Evolutionary conservation across 2,888 invertebrate species (phyloP).

Genomic region (Cerceris ruficornis): DNA sequence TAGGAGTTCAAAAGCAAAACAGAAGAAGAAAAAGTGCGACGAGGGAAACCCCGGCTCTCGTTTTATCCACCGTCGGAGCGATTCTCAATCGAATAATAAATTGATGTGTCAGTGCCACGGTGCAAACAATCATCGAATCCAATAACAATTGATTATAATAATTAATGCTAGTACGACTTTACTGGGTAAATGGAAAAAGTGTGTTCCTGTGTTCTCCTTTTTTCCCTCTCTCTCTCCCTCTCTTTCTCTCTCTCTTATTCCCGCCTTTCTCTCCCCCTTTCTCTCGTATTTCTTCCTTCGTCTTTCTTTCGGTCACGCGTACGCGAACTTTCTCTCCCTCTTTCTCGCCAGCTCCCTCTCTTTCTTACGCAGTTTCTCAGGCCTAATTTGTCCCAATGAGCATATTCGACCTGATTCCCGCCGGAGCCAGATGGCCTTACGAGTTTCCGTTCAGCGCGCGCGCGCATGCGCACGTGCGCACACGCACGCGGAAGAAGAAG

Average conservation of each 20-base stretch:
- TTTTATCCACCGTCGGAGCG: slow-evolving; percentile 14
- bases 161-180: slow-evolving; percentile 73
- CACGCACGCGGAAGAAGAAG: slow-evolving; percentile 14
- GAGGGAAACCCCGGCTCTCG: slow-evolving; percentile 20
- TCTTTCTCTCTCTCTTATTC: slow-evolving; percentile 21
- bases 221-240: slow-evolving; percentile 28
- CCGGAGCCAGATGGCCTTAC: slow-evolving; percentile 58
- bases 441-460: slow-evolving; percentile 45
- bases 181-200: slow-evolving; percentile 68
- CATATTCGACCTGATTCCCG: slow-evolving; percentile 74
- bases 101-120: slow-evolving; percentile 80
- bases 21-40: too few relatives aligned
- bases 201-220: slow-evolving; percentile 42
- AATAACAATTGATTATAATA: slow-evolving; percentile 77
- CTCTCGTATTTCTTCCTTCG: slow-evolving; percentile 40
- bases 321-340: slow-evolving; percentile 40
- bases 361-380: slow-evolving; percentile 33
- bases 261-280: slow-evolving; percentile 31
- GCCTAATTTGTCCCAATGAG: slow-evolving; percentile 72
- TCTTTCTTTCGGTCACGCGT: slow-evolving; percentile 53
- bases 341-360: slow-evolving; percentile 43
- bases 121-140: slow-evolving; percentile 81
- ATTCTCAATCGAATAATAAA: slow-evolving; percentile 63
- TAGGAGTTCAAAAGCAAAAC: background rate
- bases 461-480: background rate